These are phyloP conservation scores for Lucilia sericata DNA, from an alignment of 1,140 invertebrate genomes.

Conservation along the genomic window DNA sequence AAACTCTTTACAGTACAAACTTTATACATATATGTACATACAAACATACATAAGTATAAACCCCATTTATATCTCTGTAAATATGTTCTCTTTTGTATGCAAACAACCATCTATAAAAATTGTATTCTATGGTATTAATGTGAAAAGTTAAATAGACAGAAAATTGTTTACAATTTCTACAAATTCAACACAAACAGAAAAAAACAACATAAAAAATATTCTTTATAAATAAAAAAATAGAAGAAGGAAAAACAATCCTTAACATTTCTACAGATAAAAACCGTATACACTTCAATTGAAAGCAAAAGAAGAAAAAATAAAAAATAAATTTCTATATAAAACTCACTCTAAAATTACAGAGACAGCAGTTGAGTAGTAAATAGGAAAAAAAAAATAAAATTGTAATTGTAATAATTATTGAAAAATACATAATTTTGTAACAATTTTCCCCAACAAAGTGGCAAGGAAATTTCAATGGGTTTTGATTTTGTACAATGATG, in stretches of 20 bases:
- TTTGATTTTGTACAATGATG: too few species aligned
- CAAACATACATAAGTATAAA: background rate
- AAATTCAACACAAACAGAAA: background rate
- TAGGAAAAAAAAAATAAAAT: background rate
- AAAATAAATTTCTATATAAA: background rate
- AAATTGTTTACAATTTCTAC: slow-evolving; percentile 33
- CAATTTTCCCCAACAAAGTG: too few species aligned
- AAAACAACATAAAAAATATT: background rate
- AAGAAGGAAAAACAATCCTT: background rate
- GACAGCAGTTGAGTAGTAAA: background rate
- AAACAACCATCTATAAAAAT: background rate
- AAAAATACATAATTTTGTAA: too few species aligned
- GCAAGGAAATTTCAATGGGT: too few species aligned
- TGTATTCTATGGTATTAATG: slow-evolving; percentile 20
- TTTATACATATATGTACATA: too few species aligned
- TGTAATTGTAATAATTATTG: background rate
- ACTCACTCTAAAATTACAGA: background rate
- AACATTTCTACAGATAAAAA: too few species aligned
- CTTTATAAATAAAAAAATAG: too few species aligned
- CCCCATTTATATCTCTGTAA: background rate
- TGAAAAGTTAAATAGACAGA: slow-evolving; percentile 41
- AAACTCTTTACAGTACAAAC: too few species aligned
- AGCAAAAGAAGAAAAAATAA: background rate
- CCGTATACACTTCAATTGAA: too few species aligned
- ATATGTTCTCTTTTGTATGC: background rate